These are phyloP conservation scores for Perizoma affinitatum DNA, from an alignment of 2,888 invertebrate genomes.

Conservation along the genomic window DNA sequence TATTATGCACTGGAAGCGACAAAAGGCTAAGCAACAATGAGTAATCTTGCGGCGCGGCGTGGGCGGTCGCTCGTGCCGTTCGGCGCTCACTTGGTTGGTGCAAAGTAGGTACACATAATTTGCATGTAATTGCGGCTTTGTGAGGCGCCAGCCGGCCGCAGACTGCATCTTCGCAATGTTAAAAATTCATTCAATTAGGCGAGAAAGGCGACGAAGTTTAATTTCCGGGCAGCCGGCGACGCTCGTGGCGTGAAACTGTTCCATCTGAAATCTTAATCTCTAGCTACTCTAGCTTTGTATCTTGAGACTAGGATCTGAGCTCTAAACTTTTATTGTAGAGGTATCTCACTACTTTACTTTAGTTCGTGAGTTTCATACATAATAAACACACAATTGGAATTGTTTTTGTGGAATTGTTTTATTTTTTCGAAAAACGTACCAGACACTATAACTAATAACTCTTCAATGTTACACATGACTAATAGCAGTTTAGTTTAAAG, in stretches of 20 bases:
- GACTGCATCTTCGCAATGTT: constrained; percentile 77
- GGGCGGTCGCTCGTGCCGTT: constrained; percentile 43
- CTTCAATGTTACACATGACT: no score
- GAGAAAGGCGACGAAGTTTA: constrained; percentile 72
- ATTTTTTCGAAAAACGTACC: no score
- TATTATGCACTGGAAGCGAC: constrained; percentile 54
- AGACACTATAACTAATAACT: no score
- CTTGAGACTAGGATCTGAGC: constrained; percentile 25
- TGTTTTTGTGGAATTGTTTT: no score
- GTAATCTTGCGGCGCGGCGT: constrained; percentile 50
- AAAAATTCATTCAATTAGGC: constrained; percentile 81
- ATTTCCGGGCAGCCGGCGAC: constrained; percentile 67
- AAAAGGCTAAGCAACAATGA: constrained; percentile 65
- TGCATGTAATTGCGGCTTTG: constrained; percentile 80
- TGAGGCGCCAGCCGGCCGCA: constrained; percentile 58
- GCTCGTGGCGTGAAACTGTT: constrained; percentile 64
- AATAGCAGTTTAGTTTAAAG: no score
- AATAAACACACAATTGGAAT: no score
- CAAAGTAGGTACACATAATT: constrained; percentile 78
- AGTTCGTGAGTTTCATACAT: background rate
- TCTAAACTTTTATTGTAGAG: constrained; percentile 27
- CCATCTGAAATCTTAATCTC: constrained; percentile 68
- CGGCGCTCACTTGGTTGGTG: constrained; percentile 53
- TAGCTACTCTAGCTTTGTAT: constrained; percentile 53
- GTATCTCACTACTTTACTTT: background rate